These are phyloP conservation scores for Olivierus martensii DNA, from an alignment of 1,140 invertebrate species.

Conservation along the genomic window DNA sequence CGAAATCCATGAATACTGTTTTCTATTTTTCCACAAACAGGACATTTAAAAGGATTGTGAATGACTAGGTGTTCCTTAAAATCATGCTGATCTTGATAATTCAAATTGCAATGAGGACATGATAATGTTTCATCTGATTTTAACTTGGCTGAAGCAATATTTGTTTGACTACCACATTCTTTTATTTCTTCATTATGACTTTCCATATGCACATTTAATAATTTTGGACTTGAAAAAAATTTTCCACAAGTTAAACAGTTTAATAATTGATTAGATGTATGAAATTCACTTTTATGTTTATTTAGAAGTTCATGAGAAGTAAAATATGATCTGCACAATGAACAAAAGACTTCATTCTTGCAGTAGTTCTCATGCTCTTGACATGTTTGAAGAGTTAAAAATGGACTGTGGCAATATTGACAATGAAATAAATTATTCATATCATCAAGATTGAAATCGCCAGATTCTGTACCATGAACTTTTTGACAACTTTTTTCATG, in stretches of 20 bases:
- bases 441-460: no score
- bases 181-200: no score
- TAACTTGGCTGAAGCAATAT: no score
- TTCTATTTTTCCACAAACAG: neutral
- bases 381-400: neutral
- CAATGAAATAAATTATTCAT: no score
- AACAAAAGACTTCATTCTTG: neutral
- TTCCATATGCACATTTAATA: no score
- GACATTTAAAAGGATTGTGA: neutral
- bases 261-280: neutral
- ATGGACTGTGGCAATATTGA: neutral
- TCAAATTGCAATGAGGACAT: neutral
- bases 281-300: neutral
- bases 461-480: neutral
- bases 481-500: slow-evolving; percentile 1
- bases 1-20: neutral
- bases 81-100: neutral
- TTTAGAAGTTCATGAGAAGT: neutral
- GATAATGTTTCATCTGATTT: no score
- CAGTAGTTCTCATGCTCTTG: neutral
- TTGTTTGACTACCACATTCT: no score
- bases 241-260: neutral
- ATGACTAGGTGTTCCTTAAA: neutral
- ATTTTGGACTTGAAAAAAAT: no score
- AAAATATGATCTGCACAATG: neutral